phyloP scores from a whole-genome alignment of 2,113 vertebrate genomes.

The Pao palembangensis region DNA sequence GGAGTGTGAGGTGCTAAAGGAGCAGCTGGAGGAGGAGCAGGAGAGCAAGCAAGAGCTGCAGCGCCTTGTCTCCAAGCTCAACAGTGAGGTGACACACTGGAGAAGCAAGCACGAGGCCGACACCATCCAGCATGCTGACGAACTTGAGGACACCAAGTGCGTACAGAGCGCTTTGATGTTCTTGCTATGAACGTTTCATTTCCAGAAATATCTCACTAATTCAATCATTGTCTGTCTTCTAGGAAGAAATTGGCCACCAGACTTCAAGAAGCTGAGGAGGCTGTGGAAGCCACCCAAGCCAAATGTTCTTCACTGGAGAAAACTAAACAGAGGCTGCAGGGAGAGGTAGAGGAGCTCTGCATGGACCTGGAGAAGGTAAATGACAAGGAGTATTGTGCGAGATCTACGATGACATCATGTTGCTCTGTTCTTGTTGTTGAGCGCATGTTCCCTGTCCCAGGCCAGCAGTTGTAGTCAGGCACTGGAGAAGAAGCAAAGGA shows the following conservation, averaged over 20 bases:
- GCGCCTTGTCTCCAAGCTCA: conserved; percentile 79
- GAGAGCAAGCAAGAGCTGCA: conserved; percentile 82
- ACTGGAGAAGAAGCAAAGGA: conserved; percentile 78
- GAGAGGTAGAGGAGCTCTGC: conserved; percentile 78
- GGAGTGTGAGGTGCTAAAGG: conserved; percentile 74
- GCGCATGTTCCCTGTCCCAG: conserved; percentile 28
- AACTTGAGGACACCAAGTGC: conserved; percentile 79
- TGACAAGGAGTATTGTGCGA: not conserved
- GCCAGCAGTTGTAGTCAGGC: conserved; percentile 63
- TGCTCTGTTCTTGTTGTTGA: not conserved
- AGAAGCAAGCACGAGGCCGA: conserved; percentile 74
- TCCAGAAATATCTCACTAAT: not conserved
- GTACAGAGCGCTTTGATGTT: not conserved
- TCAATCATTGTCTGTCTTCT: conserved; percentile 6
- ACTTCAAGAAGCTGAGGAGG: conserved; percentile 78
- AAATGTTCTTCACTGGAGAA: conserved; percentile 80
- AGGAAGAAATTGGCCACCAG: conserved; percentile 76
- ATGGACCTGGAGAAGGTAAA: conserved; percentile 78
- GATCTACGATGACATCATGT: not conserved
- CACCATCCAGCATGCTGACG: conserved; percentile 72
- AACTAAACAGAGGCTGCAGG: conserved; percentile 77
- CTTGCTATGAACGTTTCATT: not conserved
- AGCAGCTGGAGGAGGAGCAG: conserved; percentile 82
- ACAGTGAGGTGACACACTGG: conserved; percentile 78
- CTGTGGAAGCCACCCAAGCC: conserved; percentile 73